A percentile compares a stretch with the other conserved stretches of the same genome.
Evolutionary conservation across 1,140 invertebrate species (phyloP).

Genomic region (Procambarus clarkii): DNA sequence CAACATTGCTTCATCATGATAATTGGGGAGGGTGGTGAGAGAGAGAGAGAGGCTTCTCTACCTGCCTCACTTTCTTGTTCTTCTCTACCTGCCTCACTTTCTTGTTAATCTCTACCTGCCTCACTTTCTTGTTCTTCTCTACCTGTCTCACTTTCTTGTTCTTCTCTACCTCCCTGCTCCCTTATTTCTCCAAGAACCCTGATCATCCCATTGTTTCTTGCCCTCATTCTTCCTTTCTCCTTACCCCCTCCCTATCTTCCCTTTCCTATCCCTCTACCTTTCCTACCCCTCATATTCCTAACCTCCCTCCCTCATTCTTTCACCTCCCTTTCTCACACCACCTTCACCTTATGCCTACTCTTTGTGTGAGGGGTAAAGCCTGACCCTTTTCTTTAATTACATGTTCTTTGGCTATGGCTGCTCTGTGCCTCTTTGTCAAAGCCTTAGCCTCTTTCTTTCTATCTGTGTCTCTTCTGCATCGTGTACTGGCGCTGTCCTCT

Average conservation of each 20-base stretch:
- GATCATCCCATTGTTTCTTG: too few species aligned
- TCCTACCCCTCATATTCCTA: background rate
- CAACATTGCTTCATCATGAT: constrained; percentile 8
- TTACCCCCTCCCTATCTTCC: background rate
- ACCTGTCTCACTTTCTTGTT: background rate
- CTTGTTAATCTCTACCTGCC: background rate
- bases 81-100: background rate
- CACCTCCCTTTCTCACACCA: background rate
- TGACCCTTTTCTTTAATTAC: too few species aligned
- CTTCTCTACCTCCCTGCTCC: background rate
- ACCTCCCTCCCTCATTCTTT: background rate
- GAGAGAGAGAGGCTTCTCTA: background rate
- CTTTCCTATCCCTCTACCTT: background rate
- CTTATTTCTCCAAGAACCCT: background rate
- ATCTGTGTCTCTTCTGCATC: too few species aligned
- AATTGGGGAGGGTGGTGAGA: background rate
- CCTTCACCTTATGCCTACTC: background rate
- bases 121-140: background rate
- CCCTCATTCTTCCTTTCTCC: too few species aligned
- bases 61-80: background rate
- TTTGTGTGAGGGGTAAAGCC: too few species aligned
- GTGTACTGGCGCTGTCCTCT: too few species aligned
- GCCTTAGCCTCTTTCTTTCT: too few species aligned
- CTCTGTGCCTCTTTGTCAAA: too few species aligned
- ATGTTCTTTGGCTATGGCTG: too few species aligned